Evolutionary conservation across 1,140 invertebrate genomes (phyloP).

Genomic region (Eumaeus atala): DNA sequence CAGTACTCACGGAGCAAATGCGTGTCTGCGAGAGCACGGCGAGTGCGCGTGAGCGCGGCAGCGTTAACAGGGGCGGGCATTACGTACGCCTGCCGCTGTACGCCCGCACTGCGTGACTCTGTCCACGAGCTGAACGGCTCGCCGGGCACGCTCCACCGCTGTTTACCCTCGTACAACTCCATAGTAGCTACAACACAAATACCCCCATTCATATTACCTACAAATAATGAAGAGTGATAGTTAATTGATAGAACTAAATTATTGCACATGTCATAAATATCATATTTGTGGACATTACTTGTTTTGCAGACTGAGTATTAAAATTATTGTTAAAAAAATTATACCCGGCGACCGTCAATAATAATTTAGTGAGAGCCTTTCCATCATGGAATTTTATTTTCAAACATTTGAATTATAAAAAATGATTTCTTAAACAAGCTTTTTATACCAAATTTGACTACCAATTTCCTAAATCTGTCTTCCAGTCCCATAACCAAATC

Average conservation of each 20-base stretch:
- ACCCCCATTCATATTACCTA: background rate
- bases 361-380: too few species aligned
- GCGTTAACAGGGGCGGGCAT: slow-evolving; percentile 87
- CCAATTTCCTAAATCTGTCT: too few species aligned
- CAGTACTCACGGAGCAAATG: slow-evolving; percentile 86
- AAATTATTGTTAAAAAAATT: too few species aligned
- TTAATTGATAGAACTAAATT: too few species aligned
- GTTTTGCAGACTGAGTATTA: too few species aligned
- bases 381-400: too few species aligned
- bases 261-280: background rate
- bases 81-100: slow-evolving; percentile 93
- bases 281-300: too few species aligned
- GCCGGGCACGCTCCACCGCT: slow-evolving; percentile 83
- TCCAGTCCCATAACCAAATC: too few species aligned
- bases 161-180: slow-evolving; percentile 95
- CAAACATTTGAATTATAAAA: too few species aligned
- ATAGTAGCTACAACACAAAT: slow-evolving; percentile 79
- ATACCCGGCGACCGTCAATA: too few species aligned
- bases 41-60: slow-evolving; percentile 89
- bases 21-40: slow-evolving; percentile 96
- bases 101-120: slow-evolving; percentile 83
- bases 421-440: too few species aligned
- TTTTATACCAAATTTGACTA: too few species aligned
- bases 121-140: slow-evolving; percentile 91
- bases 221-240: background rate